Evolutionary conservation across 2,113 vertebrate species (phyloP).

Genomic region (Athene cunicularia): DNA sequence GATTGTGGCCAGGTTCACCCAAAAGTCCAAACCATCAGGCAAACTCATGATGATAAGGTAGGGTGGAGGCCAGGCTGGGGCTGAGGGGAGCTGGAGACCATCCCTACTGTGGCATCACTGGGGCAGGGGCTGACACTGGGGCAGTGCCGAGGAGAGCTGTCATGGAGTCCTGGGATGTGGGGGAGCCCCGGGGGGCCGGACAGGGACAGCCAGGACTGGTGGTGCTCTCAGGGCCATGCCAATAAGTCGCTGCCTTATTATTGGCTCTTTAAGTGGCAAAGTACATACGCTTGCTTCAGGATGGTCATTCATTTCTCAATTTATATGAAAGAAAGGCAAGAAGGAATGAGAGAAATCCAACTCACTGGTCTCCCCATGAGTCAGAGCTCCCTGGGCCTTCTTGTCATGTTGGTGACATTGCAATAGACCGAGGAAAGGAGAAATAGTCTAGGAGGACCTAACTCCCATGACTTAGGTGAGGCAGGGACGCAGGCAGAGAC

Average conservation of each 20-base stretch:
- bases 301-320: not conserved
- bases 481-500: not conserved
- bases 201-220: not conserved
- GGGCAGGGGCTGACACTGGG: not conserved
- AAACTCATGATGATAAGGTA: not conserved
- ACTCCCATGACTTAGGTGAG: not conserved
- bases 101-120: fast-evolving
- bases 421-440: not conserved
- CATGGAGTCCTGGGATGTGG: too few relatives aligned
- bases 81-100: not conserved
- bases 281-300: not conserved
- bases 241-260: not conserved
- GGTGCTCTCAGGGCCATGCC: not conserved
- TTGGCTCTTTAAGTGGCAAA: not conserved
- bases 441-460: not conserved
- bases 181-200: fast-evolving
- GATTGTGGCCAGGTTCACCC: not conserved
- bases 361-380: fast-evolving
- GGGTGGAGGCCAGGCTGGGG: not conserved
- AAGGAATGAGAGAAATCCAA: not conserved
- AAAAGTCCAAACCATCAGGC: not conserved
- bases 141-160: fast-evolving
- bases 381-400: not conserved
- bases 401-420: not conserved
- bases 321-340: not conserved